Conservation (phyloP, 2,797 vertebrate species). For the Semotilus atromaculatus region DNA sequence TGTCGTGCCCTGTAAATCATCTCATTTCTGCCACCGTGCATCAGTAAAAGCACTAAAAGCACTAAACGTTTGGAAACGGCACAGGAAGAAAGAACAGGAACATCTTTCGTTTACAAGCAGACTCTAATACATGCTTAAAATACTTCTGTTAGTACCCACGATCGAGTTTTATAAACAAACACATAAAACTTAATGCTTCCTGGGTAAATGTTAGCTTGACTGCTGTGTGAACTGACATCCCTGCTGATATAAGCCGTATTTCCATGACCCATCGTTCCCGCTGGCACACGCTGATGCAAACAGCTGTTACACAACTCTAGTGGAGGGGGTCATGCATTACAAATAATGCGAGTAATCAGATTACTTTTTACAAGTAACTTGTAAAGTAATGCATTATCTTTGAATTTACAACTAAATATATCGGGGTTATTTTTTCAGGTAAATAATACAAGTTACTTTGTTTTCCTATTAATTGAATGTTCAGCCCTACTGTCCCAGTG, state of each 20-base stretch:
- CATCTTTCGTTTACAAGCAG: conserved; percentile 45
- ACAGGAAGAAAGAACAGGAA: neutral
- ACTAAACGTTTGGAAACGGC: conserved; percentile 1
- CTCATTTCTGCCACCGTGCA: conserved; percentile 32
- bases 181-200: conserved; percentile 64
- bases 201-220: conserved; percentile 52
- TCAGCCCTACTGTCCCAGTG: neutral
- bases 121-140: conserved; percentile 45
- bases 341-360: neutral
- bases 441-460: neutral
- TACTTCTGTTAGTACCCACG: conserved; percentile 54
- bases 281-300: conserved; percentile 28
- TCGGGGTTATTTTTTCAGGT: neutral
- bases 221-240: conserved; percentile 36
- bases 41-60: conserved; percentile 10
- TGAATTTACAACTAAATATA: neutral
- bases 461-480: neutral
- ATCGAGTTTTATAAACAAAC: conserved; percentile 62
- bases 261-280: conserved; percentile 54
- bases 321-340: neutral
- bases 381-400: neutral
- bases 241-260: conserved; percentile 51
- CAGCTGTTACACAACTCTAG: neutral
- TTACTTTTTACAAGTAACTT: neutral
- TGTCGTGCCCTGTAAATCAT: conserved; percentile 4